phyloP scores from a whole-genome alignment of 2,113 vertebrate species.

The Passer montanus region DNA sequence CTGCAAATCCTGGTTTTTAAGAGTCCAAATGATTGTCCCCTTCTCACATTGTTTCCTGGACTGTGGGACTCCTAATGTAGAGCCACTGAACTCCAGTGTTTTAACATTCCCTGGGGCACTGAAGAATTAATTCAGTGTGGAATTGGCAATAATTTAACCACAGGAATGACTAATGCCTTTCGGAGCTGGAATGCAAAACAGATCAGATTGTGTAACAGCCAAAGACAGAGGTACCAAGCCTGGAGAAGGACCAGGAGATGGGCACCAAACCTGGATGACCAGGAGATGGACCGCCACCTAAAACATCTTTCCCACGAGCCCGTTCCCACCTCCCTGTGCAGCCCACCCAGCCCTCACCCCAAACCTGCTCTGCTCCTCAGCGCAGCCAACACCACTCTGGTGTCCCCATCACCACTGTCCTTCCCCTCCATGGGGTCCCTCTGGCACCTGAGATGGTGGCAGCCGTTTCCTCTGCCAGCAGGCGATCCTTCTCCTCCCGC shows the following conservation, averaged over 20 bases:
- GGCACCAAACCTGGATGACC: background rate
- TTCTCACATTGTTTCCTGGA: background rate
- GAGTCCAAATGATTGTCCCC: background rate
- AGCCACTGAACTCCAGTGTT: background rate
- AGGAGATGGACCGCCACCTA: background rate
- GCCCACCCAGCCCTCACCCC: background rate
- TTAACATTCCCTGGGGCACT: background rate
- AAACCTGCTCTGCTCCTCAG: background rate
- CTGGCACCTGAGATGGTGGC: slow-evolving; percentile 92
- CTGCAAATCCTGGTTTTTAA: background rate
- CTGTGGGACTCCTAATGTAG: background rate
- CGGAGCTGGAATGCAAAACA: background rate
- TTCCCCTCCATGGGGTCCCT: accelerated
- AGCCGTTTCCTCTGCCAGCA: slow-evolving; percentile 93
- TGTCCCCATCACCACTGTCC: background rate
- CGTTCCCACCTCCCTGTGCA: background rate
- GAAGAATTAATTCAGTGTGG: background rate
- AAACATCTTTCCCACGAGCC: background rate
- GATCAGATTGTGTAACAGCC: background rate
- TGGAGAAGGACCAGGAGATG: background rate
- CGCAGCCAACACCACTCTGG: accelerated
- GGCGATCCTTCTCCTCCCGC: slow-evolving; percentile 91
- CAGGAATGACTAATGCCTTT: background rate
- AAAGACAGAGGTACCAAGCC: background rate
- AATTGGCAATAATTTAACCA: background rate